Base-by-base conservation (phyloP, 2,113 vertebrate genomes). In the Phaethornis superciliosus region DNA sequence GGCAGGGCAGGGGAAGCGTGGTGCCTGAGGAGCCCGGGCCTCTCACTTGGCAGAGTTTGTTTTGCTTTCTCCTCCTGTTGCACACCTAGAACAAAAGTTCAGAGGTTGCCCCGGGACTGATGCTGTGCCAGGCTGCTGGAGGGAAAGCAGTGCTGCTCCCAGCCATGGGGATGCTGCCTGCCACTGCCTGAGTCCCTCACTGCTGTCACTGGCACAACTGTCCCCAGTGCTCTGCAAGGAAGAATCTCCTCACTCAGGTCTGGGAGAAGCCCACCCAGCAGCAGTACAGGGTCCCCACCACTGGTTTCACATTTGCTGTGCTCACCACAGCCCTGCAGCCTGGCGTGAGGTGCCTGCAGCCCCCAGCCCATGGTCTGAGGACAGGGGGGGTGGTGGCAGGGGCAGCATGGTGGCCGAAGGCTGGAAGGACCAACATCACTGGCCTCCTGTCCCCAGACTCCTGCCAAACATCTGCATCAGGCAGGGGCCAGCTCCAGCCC, bases 381-480 rank as follows among this genome's bases (percentile, higher is more conserved):
- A 26, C 77, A 0, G 17, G 68, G 68, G 62, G 63, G 58, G 19
- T 15, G 22, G 32, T 71, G 79, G 67, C 83, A 51, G 91, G 0
- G 0, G 35, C 60, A 68, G 75, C 26, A 7, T 6, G 47, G 72
- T 0, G 4, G 35, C 18, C 2, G 10, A 15, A 59, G 49, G 21
- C 49, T 92, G 93, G 35, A 81, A 85, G 22, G 0, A 4, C 44
- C 40, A 12, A 26, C 51, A 52, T 52, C 24, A 24, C 30, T 93
- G 74, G 74, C 87, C 35, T 71, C 62, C 46, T 0, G 2, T 24
- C 5, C 54, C 62, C 3, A 1, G 76, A 3, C 35, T 85, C 30
- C 71, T 65, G 92, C 90, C 95, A 96, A 94, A 93, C 90, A 94
- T 94, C 92, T 96, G 95, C 93, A 77, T 92, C 75, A 77, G 85